Base-by-base conservation (phyloP, 2,113 vertebrate genomes). In the Oxyruncus cristatus region DNA sequence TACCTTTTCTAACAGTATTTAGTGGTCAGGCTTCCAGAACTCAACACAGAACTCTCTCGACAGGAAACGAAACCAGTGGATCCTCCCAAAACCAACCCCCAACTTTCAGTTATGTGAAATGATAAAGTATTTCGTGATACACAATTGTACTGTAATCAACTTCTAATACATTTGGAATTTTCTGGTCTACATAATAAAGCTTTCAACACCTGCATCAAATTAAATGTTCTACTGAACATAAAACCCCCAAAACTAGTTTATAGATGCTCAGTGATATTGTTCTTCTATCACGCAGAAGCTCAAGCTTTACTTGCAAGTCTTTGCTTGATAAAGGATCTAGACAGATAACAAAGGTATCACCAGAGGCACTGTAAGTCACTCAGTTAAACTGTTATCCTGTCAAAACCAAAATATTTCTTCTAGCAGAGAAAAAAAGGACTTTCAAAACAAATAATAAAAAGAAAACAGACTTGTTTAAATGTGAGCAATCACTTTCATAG, bases 391-490 rank as follows among this genome's bases (percentile, higher is more conserved):
- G 49, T 46, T 71, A 77, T 9, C 59, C 92, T 84, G 65, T 84
- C 84, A 92, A 91, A 95, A 81, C 13, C 44, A 74, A 80, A 96
- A 80, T 50, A 91, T 58, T 94, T 90, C 66, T 80, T 70, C 47
- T 52, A 63, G 65, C 55, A 63, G 79, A 79, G 68, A 74, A 88
- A 65, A 92, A 80, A 11, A 50, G 35, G 30, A 52, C 33, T 78
- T 93, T 81, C 71, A 83, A 92, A 80, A 78, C 16, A 93, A 89
- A 77, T 41, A 52, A 55, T 13, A 52, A 61, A 89, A 79, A 55
- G 8, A 78, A 71, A 82, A 59, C 9, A 46, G 17, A 59, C 6
- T 88, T 71, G 83, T 26, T 88, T 55, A 73, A 85, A 89, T 6
- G 21, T 66, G 55, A 88, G 55, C 37, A 80, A 55, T 6, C 74